phyloP scores from a whole-genome alignment of 1,140 invertebrate species.

The Phymastichus coffea region DNA sequence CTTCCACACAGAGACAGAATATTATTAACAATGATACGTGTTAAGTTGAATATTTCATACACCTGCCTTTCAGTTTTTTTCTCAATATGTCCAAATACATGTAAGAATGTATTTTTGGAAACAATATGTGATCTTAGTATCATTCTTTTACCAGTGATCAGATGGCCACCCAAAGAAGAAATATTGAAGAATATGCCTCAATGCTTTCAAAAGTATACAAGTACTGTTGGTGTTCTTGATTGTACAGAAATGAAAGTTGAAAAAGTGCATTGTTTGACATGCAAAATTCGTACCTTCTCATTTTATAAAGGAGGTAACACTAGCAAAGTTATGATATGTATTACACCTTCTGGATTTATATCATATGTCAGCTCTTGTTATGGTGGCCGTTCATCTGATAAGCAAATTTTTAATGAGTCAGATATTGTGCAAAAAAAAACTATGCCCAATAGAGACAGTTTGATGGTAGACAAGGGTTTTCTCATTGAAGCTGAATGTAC shows the following conservation, averaged over 20 bases:
- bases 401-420: conserved; percentile 31
- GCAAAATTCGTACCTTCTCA: conserved; percentile 30
- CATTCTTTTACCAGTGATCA: conserved; percentile 14
- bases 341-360: conserved; percentile 38
- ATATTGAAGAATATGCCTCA: conserved; percentile 9
- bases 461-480: conserved; percentile 33
- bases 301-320: conserved; percentile 36
- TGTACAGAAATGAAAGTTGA: conserved; percentile 31
- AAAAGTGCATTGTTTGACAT: conserved; percentile 26
- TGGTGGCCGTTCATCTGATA: conserved; percentile 39
- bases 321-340: conserved; percentile 41
- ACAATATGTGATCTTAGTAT: not conserved
- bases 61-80: not conserved
- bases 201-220: conserved; percentile 21
- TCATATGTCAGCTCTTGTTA: conserved; percentile 37
- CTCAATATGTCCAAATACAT: not conserved
- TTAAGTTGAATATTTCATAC: not conserved
- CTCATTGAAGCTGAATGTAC: conserved; percentile 31
- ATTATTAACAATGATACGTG: not conserved
- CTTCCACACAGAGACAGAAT: conserved; percentile 1
- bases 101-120: not conserved
- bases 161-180: conserved; percentile 15
- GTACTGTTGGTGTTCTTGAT: conserved; percentile 33
- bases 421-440: not conserved
- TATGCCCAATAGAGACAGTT: conserved; percentile 3